Base-by-base conservation (phyloP, 2,888 invertebrate species). In the Embidobia sp. region DNA sequence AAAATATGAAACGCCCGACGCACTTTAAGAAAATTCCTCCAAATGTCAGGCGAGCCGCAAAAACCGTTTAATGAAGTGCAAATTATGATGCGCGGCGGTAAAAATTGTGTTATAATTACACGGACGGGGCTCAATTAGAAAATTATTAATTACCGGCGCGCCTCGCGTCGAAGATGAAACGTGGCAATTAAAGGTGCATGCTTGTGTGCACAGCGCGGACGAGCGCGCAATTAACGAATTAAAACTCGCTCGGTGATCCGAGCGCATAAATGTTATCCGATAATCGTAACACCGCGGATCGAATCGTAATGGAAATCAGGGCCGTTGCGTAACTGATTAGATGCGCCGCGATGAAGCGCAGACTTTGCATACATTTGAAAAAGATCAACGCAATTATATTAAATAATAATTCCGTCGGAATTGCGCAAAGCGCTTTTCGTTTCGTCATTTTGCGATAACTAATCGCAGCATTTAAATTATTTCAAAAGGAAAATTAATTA, bases 301-400 rank as follows among this genome's bases (percentile, higher is more conserved):
- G 18, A 51, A 70, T 35, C 67, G 63, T 33, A 64, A 70, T 51
- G 49, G 51, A 40, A 51, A 64, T 64, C 70, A 49, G 57, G 31
- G 33, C 48, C 33, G 31, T 73, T 73, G 42, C 64, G 57, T 10
- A 73, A 73, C 29, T 13, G 73, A 73, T 73, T 55, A 57, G 73
- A 72, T 35, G 57, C 57, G 48, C 55, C 11, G 27, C 18, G 11
- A 19, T 8, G 31, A 31, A 5, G 33, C 27, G 37, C 33, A 15
- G n/a, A 27, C 40, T 70, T 70, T 61, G 61, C 61, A 64, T 64
- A 48, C 46, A 35, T 49, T 44, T 57, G 1, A 64, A 64, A 64
- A 64, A 73, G 64, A 73, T 48, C 73, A 64, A 48, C 64, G 63
- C 64, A 64, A 64, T 63, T 63, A 61, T 63, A 73, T 73, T 64